A percentile compares a stretch with the other conserved stretches of the same genome.
Conservation (phyloP, 2,797 vertebrate species). For the Rhodeus uyekii region DNA sequence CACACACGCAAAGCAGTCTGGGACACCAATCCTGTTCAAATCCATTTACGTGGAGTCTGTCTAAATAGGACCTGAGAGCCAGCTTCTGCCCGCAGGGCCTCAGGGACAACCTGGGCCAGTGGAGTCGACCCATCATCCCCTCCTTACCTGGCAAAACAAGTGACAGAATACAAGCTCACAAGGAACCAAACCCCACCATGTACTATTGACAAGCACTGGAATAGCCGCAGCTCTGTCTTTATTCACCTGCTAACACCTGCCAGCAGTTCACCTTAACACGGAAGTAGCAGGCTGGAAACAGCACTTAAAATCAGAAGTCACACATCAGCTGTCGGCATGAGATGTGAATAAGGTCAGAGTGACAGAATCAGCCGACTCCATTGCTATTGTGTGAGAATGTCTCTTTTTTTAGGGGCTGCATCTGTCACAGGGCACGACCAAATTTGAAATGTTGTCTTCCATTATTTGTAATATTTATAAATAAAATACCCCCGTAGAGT, state of each 20-base stretch:
- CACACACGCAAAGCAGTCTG: slow-evolving; percentile 32
- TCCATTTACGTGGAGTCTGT: slow-evolving; percentile 49
- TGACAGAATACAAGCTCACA: slow-evolving; percentile 42
- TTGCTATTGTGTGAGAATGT: neutral
- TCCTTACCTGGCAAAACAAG: slow-evolving; percentile 52
- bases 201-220: neutral
- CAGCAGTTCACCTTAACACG: slow-evolving; percentile 21
- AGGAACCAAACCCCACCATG: neutral
- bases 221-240: slow-evolving; percentile 40
- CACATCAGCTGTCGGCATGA: neutral
- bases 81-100: slow-evolving; percentile 46
- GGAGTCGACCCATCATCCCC: slow-evolving; percentile 20
- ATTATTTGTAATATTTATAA: slow-evolving; percentile 28
- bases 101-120: slow-evolving; percentile 29
- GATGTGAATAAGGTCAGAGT: slow-evolving; percentile 25
- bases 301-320: slow-evolving; percentile 11
- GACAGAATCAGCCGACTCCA: neutral
- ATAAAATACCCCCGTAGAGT: neutral
- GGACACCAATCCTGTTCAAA: slow-evolving; percentile 48
- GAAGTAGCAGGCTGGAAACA: neutral
- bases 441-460: neutral
- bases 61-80: slow-evolving; percentile 54
- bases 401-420: neutral
- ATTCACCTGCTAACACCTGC: slow-evolving; percentile 37
- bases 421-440: neutral